A percentile compares a stretch with the other conserved stretches of the same genome.
Conservation (phyloP, 1,140 invertebrate species). For the Idris sp. region DNA sequence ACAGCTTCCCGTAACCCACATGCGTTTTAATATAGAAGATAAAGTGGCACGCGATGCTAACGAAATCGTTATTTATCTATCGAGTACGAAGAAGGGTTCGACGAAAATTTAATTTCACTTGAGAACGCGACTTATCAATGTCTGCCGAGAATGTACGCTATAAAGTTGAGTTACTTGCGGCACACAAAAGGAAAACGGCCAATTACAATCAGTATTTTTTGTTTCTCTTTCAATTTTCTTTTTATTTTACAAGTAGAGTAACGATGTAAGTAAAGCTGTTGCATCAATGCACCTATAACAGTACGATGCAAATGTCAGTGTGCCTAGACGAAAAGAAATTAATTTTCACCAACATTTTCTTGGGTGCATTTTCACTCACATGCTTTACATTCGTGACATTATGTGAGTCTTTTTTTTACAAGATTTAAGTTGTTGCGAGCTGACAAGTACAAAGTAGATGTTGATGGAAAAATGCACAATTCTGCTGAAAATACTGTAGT, state of each 20-base stretch:
- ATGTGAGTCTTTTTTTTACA: not conserved
- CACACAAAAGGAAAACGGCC: constrained; percentile 38
- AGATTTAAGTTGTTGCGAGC: no score
- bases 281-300: constrained; percentile 22
- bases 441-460: no score
- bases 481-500: no score
- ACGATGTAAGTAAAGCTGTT: constrained; percentile 31
- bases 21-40: constrained; percentile 44
- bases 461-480: no score
- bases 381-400: not conserved
- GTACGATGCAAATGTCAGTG: constrained; percentile 30
- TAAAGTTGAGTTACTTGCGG: constrained; percentile 34
- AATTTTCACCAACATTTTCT: constrained; percentile 5
- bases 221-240: no score
- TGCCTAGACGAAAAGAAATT: constrained; percentile 21
- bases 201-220: constrained; percentile 42
- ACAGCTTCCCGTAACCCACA: constrained; percentile 56
- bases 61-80: constrained; percentile 46
- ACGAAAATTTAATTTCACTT: constrained; percentile 47
- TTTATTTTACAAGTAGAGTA: constrained; percentile 6
- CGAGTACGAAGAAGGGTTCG: constrained; percentile 31
- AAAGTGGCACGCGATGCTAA: constrained; percentile 34
- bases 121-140: constrained; percentile 37
- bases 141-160: constrained; percentile 25
- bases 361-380: not conserved